Evolutionary conservation across 2,797 vertebrate species (phyloP), one percentile per base, ranked within the genome.

Genomic region (Tangara arthus): DNA sequence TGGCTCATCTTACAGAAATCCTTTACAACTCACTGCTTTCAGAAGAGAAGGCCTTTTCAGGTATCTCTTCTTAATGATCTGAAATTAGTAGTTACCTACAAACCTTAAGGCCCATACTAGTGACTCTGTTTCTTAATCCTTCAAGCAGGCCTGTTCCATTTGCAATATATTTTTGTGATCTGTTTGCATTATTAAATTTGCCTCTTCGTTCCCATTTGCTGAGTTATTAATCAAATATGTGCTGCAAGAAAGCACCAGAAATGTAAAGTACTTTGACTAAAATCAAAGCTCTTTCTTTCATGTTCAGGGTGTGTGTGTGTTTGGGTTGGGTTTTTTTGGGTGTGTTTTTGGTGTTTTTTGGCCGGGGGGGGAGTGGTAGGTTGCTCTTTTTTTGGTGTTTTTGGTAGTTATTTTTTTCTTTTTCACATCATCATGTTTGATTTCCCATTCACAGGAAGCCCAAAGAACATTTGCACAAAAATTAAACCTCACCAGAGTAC

Each of bases 221-320:
- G 47, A 88, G 47, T 59, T 87, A 92, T 64, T 44, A 3, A 57
- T 72, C 63, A 89, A 90, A 57, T 66, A 35, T 26, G 3, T 86
- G 42, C 23, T 70, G 17, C 52, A 69, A 76, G 59, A 88, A 93
- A 69, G 19, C 15, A 89, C 11, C 46, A 95, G 63, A 89, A 92
- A 82, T 68, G 44, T 81, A 39, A 86, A 16, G 30, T 57, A 6
- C 39, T 85, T 93, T 85, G 64, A 89, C 66, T 59, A 82, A 93
- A 94, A 76, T 42, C 23, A 42, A 84, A 87, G 34, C 46, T 89
- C 30, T 60, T 83, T 84, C 44, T 69, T 85, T 89, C 37, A 57
- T 52, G 22, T 57, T 79, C 0, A 8, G 9, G 7, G 1, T 2
- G 7, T 39, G 21, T 35, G 15, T 32, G 20, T 37, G 32, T 77